Percentiles rank a stretch among this genome's conserved stretches.
phyloP scores from a whole-genome alignment of 35 echinoderm and acorn worm species.

The Hemicentrotus pulcherrimus region DNA sequence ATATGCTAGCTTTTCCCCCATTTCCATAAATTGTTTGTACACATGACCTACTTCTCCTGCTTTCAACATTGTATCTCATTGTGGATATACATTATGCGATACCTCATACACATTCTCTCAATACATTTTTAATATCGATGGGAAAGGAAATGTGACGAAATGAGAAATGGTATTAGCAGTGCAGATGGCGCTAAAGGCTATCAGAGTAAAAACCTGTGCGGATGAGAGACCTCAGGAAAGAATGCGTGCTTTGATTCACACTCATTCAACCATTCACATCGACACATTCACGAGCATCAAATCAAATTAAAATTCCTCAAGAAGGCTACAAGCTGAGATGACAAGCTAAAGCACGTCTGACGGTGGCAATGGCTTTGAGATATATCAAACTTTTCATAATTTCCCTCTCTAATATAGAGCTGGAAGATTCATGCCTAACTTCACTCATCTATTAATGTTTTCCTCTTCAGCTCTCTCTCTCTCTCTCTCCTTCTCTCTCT shows the following conservation, averaged over 20 bases:
- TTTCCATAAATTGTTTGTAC: too few relatives aligned
- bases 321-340: background rate
- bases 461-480: background rate
- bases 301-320: constrained; percentile 13
- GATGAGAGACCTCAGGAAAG: background rate
- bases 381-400: background rate
- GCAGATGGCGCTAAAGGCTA: background rate
- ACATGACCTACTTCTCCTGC: too few relatives aligned
- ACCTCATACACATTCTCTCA: too few relatives aligned
- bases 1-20: too few relatives aligned
- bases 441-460: background rate
- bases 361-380: background rate
- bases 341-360: background rate
- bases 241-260: constrained; percentile 7
- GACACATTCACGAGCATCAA: background rate
- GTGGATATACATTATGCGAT: too few relatives aligned
- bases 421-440: background rate
- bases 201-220: background rate
- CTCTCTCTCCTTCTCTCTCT: background rate
- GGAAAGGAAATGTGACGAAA: background rate
- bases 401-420: background rate
- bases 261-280: background rate
- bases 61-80: too few relatives aligned
- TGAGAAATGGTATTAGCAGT: background rate
- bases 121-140: background rate